These are phyloP conservation scores for Ceratosolen fusciceps DNA, from an alignment of 1,140 invertebrate species.

Conservation along the genomic window DNA sequence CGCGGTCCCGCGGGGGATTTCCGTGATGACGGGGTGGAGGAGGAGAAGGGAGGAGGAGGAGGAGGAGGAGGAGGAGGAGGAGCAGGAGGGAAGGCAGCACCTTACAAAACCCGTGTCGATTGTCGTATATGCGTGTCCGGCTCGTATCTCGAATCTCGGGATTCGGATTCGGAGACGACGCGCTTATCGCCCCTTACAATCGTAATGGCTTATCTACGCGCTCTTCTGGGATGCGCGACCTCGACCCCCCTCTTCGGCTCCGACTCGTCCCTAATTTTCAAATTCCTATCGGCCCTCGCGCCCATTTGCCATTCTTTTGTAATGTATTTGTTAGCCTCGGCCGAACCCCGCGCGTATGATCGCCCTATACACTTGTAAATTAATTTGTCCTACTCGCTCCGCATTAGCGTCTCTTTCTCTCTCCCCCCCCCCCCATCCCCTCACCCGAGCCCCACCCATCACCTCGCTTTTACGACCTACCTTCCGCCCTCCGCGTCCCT, in stretches of 20 bases:
- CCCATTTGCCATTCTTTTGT: neutral
- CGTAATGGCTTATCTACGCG: slow-evolving; percentile 69
- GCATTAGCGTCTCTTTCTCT: neutral
- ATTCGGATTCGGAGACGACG: slow-evolving; percentile 59
- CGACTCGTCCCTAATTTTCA: neutral
- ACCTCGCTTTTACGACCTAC: too few relatives aligned
- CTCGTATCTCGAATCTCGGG: slow-evolving; percentile 62
- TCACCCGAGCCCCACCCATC: too few relatives aligned
- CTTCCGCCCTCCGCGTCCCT: too few relatives aligned
- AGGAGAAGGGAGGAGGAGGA: neutral
- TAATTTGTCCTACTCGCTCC: neutral
- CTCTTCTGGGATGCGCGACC: slow-evolving; percentile 50
- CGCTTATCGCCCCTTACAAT: slow-evolving; percentile 64
- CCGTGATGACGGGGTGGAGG: too few relatives aligned
- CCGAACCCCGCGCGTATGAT: neutral
- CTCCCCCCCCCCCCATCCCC: too few relatives aligned
- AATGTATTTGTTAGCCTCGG: slow-evolving; percentile 12
- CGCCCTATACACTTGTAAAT: neutral
- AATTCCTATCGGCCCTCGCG: neutral
- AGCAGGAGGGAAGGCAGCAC: neutral
- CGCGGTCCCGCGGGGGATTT: neutral
- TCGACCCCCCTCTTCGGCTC: slow-evolving; percentile 24
- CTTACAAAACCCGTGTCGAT: slow-evolving; percentile 33
- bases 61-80: neutral
- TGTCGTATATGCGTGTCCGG: slow-evolving; percentile 55